A percentile compares a stretch with the other conserved stretches of the same genome.
phyloP scores from a whole-genome alignment of 2,797 vertebrate genomes.

The Anguilla marmorata region DNA sequence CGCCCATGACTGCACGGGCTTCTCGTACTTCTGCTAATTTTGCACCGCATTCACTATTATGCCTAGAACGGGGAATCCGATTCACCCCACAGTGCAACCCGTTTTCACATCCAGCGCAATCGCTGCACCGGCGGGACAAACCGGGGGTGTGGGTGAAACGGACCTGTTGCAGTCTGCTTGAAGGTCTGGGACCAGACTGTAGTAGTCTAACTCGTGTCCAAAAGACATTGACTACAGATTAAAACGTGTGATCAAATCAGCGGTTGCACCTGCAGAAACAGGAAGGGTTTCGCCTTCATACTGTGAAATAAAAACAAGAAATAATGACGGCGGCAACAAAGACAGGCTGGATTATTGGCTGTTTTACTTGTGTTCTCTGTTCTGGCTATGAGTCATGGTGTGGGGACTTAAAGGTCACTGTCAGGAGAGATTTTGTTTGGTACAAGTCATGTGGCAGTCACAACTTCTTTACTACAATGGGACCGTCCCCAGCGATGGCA shows the following conservation, averaged over 20 bases:
- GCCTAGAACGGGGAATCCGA: no score
- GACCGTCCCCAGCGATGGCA: neutral
- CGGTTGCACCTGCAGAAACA: neutral
- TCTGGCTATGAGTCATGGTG: conserved; percentile 8
- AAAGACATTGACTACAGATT: no score
- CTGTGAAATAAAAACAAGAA: neutral
- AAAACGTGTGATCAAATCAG: no score
- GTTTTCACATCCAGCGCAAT: no score
- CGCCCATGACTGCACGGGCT: no score
- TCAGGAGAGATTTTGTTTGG: neutral
- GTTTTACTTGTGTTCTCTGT: neutral
- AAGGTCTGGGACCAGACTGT: no score
- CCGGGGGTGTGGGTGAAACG: neutral
- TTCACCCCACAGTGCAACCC: no score
- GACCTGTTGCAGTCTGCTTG: no score
- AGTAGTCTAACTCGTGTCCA: no score
- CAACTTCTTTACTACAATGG: neutral
- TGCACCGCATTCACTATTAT: no score
- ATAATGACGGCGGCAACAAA: neutral
- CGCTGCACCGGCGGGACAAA: no score
- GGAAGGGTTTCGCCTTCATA: neutral
- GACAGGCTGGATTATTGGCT: neutral
- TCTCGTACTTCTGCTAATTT: no score
- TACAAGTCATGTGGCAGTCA: neutral
- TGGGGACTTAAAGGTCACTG: neutral